Conservation (phyloP, 1,140 invertebrate species). For the Zeugodacus cucurbitae region DNA sequence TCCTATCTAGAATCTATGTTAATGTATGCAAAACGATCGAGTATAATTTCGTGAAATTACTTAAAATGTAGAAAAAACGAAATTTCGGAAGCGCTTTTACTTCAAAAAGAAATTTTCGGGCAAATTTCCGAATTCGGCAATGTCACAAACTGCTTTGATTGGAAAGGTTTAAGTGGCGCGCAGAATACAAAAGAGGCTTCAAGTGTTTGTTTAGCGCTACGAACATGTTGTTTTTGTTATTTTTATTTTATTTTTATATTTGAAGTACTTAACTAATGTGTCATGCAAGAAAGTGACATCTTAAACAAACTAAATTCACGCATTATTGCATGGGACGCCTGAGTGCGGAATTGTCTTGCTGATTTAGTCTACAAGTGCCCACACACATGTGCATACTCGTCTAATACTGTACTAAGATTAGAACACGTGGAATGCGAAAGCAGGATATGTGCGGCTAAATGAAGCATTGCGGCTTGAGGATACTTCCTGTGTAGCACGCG, state of each 20-base stretch:
- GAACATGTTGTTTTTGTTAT: background rate
- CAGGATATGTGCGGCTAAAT: constrained; percentile 27
- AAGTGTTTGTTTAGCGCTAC: background rate
- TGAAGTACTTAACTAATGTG: constrained; percentile 33
- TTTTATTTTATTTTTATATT: background rate
- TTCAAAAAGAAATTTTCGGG: background rate
- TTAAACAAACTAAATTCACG: constrained; percentile 25
- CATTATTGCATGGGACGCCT: background rate
- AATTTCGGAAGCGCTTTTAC: background rate
- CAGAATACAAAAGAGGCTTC: background rate
- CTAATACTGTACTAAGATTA: too few relatives aligned
- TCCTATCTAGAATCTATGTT: background rate
- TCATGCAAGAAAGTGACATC: background rate
- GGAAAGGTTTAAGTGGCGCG: background rate
- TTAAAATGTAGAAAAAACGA: background rate
- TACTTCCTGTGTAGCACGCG: constrained; percentile 43
- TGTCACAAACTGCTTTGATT: background rate
- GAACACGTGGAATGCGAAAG: background rate
- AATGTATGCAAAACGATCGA: background rate
- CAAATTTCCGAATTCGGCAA: background rate
- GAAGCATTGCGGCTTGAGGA: constrained; percentile 15
- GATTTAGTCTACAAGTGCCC: background rate
- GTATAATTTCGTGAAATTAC: background rate
- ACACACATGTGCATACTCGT: background rate
- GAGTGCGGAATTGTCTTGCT: background rate